Conservation (phyloP, 2,888 invertebrate genomes). For the Thera britannica region DNA sequence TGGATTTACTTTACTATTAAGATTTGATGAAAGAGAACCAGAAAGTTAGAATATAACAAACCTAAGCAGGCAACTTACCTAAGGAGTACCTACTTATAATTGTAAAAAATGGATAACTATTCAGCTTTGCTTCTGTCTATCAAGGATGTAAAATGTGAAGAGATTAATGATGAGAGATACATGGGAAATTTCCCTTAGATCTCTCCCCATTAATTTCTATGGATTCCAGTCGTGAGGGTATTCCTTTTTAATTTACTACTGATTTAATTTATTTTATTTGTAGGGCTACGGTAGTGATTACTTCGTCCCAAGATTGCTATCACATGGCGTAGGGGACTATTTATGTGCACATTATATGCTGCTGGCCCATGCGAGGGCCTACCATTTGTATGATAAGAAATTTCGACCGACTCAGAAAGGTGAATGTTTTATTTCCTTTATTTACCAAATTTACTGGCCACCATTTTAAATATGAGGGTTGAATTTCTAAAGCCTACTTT, state of each 20-base stretch:
- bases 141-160: too few species aligned
- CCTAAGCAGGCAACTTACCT: too few species aligned
- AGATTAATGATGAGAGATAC: not conserved
- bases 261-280: constrained; percentile 35
- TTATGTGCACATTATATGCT: constrained; percentile 86
- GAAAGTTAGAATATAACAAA: too few species aligned
- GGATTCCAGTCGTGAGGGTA: not conserved
- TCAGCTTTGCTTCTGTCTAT: too few species aligned
- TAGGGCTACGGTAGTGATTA: constrained; percentile 80
- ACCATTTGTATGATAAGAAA: constrained; percentile 85
- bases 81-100: too few species aligned
- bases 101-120: too few species aligned
- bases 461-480: too few species aligned
- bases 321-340: constrained; percentile 84
- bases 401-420: constrained; percentile 82
- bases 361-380: constrained; percentile 87
- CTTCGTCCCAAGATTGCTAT: constrained; percentile 81
- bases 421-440: constrained; percentile 42
- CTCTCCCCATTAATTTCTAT: not conserved
- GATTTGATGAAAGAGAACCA: too few species aligned
- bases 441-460: not conserved
- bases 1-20: too few species aligned
- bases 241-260: not conserved
- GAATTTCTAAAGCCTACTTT: too few species aligned
- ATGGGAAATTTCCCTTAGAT: too few species aligned